phyloP scores from a whole-genome alignment of 2,797 vertebrate species.

The Melanotaenia maccullochi region DNA sequence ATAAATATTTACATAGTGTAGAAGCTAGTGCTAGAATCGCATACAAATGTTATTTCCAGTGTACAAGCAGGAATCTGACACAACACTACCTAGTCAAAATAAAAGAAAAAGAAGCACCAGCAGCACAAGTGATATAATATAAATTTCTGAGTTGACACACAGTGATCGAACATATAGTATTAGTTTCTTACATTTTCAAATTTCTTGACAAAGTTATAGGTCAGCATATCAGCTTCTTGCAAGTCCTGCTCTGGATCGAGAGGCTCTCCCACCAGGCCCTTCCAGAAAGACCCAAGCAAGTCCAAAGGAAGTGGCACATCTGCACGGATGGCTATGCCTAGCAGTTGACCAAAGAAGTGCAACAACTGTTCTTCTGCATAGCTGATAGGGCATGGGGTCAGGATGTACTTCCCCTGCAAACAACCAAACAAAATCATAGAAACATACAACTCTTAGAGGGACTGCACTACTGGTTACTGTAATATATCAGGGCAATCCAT shows the following conservation, averaged over 20 bases:
- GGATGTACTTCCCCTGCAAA: constrained; percentile 92
- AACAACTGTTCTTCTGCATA: constrained; percentile 96
- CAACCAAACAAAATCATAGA: constrained; percentile 7
- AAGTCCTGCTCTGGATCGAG: constrained; percentile 91
- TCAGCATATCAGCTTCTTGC: constrained; percentile 94
- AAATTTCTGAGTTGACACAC: background rate
- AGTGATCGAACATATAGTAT: background rate
- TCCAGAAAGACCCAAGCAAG: constrained; percentile 96
- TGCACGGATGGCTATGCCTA: constrained; percentile 95
- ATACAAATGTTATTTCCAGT: background rate
- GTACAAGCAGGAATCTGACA: background rate
- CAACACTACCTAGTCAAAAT: background rate
- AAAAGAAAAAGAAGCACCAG: background rate
- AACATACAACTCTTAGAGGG: background rate
- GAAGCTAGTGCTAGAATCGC: background rate
- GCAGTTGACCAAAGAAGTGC: constrained; percentile 95
- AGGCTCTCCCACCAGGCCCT: constrained; percentile 90
- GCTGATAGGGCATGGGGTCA: constrained; percentile 93
- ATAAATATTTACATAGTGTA: background rate
- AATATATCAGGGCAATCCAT: background rate
- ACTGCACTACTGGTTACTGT: background rate
- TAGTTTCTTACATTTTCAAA: constrained; percentile 89
- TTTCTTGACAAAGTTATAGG: constrained; percentile 95
- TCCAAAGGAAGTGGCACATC: constrained; percentile 96
- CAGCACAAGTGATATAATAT: background rate